Base-by-base conservation (phyloP, 2,113 vertebrate genomes). In the Eulemur rufifrons region DNA sequence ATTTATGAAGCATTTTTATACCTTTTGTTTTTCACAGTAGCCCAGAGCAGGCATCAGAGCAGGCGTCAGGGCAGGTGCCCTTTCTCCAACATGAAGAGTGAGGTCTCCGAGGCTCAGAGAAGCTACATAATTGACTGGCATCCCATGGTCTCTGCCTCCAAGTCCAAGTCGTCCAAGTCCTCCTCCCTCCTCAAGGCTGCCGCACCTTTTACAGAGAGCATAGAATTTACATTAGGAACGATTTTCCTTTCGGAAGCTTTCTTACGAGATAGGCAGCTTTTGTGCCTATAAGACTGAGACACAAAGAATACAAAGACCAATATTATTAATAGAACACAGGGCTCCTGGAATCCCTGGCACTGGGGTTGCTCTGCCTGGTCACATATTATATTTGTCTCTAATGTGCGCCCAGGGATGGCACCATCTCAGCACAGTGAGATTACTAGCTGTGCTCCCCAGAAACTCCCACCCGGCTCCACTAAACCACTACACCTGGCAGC, bases 351-450 rank as follows among this genome's bases (percentile, higher is more conserved):
- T 42, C 11, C 14, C 32, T 45, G 73, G 66, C 6, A 8, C 21
- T 3, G 12, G 29, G 11, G 12, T 50, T 10, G 34, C 39, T 63
- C 29, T 1, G 0, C 12, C 39, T 32, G 27, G 12, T 34, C 25
- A 13, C 2, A 0, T 8, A 2, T 50, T 69, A 0, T 8, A 2
- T 50, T 64, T 54, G 0, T 42, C 6, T 61, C 56, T 74, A 2
- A 42, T 15, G 29, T 5, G 6, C 27, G 3, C 23, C 4, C 1
- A 18, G 25, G 37, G 17, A 34, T 0, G 32, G 66, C 8, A 12
- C 66, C 2, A 8, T 25, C 14, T 45, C 3, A 50, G 25, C 0
- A 3, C 23, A 32, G 5, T 0, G 2, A 45, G 21, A 37, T 50
- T 89, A 27, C 54, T 71, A 12, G 27, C 5, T 5, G 0, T 18